Conservation (phyloP, 2,888 invertebrate species). For the Dryadula phaetusa region DNA sequence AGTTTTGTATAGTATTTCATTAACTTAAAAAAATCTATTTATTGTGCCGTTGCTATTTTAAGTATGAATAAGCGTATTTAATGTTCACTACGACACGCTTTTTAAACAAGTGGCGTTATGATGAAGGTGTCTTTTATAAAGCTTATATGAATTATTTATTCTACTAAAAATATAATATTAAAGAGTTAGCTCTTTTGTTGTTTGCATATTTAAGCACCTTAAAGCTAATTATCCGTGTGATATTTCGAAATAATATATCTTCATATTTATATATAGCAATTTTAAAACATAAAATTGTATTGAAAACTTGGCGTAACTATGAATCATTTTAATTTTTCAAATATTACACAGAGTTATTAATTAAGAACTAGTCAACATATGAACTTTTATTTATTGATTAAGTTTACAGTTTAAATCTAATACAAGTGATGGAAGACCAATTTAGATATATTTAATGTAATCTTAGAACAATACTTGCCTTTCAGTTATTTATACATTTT, state of each 20-base stretch:
- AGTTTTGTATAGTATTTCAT: neutral
- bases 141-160: neutral
- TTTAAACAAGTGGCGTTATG: neutral
- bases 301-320: neutral
- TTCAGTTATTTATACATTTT: neutral
- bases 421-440: conserved; percentile 5
- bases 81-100: neutral
- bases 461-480: neutral
- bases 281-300: neutral
- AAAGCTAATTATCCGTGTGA: neutral
- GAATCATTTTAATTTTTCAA: too few species aligned
- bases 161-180: neutral
- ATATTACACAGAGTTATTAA: neutral
- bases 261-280: neutral
- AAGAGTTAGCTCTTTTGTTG: neutral
- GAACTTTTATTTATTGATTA: neutral
- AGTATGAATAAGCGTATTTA: neutral
- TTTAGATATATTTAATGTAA: neutral
- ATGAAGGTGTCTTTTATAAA: neutral
- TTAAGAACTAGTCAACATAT: conserved; percentile 10
- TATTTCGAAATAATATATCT: neutral
- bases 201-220: neutral
- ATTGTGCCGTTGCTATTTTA: conserved; percentile 8
- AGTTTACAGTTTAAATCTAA: neutral
- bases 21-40: too few species aligned